Conservation (phyloP, 2,113 vertebrate genomes). For the Chloebia gouldiae region DNA sequence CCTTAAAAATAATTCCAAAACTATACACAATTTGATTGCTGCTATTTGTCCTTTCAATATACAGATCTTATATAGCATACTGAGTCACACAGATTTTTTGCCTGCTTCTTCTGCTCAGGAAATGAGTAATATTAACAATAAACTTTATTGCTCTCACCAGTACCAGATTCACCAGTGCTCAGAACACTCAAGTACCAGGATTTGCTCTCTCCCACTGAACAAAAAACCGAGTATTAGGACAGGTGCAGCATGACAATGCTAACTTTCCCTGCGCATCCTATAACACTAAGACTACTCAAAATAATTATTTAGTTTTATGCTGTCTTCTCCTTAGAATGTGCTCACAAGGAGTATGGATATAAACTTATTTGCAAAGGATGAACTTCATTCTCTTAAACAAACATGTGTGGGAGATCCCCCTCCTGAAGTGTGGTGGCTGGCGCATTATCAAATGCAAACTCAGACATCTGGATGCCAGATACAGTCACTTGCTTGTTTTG, state of each 20-base stretch:
- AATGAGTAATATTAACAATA: neutral
- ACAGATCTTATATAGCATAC: neutral
- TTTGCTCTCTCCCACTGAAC: neutral
- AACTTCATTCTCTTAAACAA: neutral
- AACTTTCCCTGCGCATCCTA: neutral
- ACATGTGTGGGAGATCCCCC: slow-evolving; percentile 20
- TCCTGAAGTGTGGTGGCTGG: slow-evolving; percentile 9
- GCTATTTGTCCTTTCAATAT: neutral
- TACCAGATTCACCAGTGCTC: neutral
- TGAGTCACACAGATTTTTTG: neutral
- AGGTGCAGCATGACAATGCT: neutral
- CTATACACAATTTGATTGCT: neutral
- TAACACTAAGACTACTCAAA: neutral
- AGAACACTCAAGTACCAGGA: neutral
- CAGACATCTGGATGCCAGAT: slow-evolving; percentile 57
- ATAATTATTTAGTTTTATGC: neutral
- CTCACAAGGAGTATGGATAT: neutral
- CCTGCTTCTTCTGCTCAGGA: neutral
- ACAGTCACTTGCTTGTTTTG: neutral
- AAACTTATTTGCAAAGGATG: neutral
- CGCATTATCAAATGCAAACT: slow-evolving; percentile 34
- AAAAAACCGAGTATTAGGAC: neutral
- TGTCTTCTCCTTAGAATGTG: neutral
- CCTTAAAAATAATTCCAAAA: neutral
- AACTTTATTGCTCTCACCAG: neutral